These are phyloP conservation scores for Nebria ingens DNA, from an alignment of 1,140 invertebrate species.

Conservation along the genomic window DNA sequence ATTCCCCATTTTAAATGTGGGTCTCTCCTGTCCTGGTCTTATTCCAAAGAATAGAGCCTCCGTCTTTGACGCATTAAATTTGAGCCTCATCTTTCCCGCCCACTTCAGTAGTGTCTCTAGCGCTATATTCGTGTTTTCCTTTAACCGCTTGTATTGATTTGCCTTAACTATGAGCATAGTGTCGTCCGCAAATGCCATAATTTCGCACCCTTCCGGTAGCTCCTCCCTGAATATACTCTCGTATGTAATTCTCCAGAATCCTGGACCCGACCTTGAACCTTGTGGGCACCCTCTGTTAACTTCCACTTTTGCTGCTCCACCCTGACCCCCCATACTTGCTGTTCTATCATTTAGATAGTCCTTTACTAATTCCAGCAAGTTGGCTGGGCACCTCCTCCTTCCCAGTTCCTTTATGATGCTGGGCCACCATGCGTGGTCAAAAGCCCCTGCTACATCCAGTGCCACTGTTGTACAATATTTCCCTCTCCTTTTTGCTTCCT, in stretches of 20 bases:
- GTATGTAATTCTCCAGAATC: conserved; percentile 22
- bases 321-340: background rate
- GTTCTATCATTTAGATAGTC: background rate
- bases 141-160: background rate
- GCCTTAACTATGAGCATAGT: conserved; percentile 4
- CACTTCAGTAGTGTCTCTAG: background rate
- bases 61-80: background rate
- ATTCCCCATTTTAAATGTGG: background rate
- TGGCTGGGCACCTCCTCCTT: background rate
- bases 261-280: conserved; percentile 23
- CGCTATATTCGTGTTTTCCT: background rate
- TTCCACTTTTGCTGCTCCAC: background rate
- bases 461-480: background rate
- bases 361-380: background rate
- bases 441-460: conserved; percentile 8
- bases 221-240: conserved; percentile 15
- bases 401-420: conserved; percentile 1
- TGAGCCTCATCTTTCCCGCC: background rate
- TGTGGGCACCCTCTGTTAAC: conserved; percentile 24
- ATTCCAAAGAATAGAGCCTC: background rate
- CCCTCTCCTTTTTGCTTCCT: background rate
- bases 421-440: conserved; percentile 11
- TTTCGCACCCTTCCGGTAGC: background rate
- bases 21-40: background rate
- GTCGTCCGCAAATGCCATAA: conserved; percentile 6